Percentiles rank a stretch among this genome's conserved stretches.
phyloP scores from a whole-genome alignment of 2,113 vertebrate species.

The Glaucomys volans region DNA sequence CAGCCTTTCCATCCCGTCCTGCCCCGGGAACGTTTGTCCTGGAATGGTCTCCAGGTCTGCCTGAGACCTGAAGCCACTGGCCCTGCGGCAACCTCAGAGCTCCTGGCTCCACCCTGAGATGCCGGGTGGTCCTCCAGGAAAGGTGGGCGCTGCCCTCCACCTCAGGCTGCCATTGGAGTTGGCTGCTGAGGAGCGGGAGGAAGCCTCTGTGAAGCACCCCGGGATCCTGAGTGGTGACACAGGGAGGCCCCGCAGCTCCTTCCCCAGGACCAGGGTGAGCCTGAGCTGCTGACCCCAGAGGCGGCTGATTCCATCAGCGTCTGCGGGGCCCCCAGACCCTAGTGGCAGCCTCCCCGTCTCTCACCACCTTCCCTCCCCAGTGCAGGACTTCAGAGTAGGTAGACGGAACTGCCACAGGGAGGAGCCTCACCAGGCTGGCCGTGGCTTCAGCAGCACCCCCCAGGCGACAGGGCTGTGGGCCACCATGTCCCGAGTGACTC shows the following conservation, averaged over 20 bases:
- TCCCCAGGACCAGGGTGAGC: background rate
- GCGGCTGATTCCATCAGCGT: rapidly evolving
- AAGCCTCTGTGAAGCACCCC: background rate
- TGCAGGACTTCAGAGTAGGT: too few relatives aligned
- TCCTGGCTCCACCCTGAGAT: too few relatives aligned
- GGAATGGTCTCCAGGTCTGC: rapidly evolving
- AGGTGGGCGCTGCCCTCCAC: too few relatives aligned
- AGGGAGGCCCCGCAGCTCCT: background rate
- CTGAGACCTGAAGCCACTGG: background rate
- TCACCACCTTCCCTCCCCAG: background rate
- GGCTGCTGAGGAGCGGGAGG: background rate
- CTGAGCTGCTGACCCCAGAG: background rate
- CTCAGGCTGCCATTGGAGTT: background rate
- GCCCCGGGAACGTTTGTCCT: background rate
- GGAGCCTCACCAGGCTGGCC: background rate
- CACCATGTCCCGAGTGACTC: too few relatives aligned
- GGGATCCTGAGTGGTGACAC: background rate
- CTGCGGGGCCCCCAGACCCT: background rate
- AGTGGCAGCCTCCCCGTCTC: too few relatives aligned
- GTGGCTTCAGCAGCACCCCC: background rate
- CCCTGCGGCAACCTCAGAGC: background rate
- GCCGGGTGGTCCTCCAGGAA: background rate
- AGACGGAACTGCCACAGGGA: background rate
- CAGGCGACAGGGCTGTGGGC: background rate
- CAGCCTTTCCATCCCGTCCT: background rate